phyloP scores from a whole-genome alignment of 2,797 vertebrate species.

The Oryzias dopingdopingensis region DNA sequence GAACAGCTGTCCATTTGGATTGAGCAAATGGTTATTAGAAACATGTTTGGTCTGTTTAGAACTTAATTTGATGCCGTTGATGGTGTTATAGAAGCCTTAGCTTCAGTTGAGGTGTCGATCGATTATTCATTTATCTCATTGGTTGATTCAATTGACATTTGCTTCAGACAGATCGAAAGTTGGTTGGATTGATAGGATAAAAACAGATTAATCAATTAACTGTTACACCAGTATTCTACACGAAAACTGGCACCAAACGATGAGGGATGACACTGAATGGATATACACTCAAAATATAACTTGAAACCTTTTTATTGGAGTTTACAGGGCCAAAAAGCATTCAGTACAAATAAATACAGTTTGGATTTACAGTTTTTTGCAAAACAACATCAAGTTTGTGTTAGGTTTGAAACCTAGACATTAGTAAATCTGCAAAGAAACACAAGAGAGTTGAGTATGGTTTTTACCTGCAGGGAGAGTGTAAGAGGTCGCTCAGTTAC shows the following conservation, averaged over 20 bases:
- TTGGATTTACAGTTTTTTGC: slow-evolving; percentile 24
- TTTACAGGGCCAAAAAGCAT: slow-evolving; percentile 31
- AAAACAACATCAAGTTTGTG: slow-evolving; percentile 31
- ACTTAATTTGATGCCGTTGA: slow-evolving; percentile 17
- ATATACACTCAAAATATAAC: neutral
- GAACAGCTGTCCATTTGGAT: slow-evolving; percentile 3
- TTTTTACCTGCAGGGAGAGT: too few species aligned
- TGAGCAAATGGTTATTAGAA: slow-evolving; percentile 1
- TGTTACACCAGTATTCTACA: neutral
- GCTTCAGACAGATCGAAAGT: too few species aligned
- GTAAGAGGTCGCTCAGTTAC: too few species aligned
- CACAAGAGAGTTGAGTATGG: too few species aligned
- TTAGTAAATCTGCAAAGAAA: too few species aligned
- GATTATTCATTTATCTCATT: too few species aligned
- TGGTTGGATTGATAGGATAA: too few species aligned
- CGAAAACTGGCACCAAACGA: slow-evolving; percentile 3
- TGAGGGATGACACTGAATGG: neutral
- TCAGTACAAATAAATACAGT: slow-evolving; percentile 60
- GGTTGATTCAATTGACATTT: too few species aligned
- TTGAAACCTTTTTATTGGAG: slow-evolving; percentile 42
- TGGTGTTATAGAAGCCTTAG: neutral
- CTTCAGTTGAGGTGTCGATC: too few species aligned
- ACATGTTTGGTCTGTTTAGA: neutral
- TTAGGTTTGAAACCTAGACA: too few species aligned
- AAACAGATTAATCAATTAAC: too few species aligned